Conservation (phyloP, 2,113 vertebrate species). For the Myiopsitta monachus region DNA sequence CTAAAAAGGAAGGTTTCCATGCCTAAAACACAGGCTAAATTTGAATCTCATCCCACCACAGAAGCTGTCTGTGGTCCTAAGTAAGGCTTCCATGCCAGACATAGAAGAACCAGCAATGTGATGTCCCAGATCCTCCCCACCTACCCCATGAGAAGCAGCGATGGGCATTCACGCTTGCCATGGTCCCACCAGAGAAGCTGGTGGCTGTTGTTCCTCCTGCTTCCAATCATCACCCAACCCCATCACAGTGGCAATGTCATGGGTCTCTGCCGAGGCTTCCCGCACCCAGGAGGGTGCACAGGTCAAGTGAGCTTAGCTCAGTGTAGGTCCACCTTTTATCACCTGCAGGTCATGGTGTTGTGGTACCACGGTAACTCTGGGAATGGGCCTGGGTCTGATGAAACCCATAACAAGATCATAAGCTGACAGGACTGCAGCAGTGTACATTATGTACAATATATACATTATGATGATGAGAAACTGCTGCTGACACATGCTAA, state of each 20-base stretch:
- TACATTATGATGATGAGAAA: background rate
- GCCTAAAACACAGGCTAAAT: background rate
- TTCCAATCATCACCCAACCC: background rate
- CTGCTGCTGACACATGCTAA: background rate
- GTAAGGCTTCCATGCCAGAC: background rate
- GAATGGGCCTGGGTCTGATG: background rate
- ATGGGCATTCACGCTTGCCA: background rate
- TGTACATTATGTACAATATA: background rate
- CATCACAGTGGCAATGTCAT: background rate
- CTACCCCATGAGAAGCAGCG: background rate
- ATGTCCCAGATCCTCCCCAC: background rate
- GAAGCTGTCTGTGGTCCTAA: background rate
- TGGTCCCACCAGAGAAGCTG: background rate
- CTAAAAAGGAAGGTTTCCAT: background rate
- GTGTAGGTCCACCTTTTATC: background rate
- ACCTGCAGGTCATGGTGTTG: background rate
- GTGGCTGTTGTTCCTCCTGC: background rate
- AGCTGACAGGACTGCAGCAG: background rate
- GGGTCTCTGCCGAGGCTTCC: background rate
- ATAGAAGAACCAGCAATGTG: background rate
- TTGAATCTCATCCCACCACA: background rate
- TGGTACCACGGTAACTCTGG: background rate
- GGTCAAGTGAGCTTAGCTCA: background rate
- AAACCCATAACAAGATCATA: background rate
- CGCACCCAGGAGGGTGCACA: background rate